Conservation (phyloP, 1,140 invertebrate species). For the Drosophila obscura region DNA sequence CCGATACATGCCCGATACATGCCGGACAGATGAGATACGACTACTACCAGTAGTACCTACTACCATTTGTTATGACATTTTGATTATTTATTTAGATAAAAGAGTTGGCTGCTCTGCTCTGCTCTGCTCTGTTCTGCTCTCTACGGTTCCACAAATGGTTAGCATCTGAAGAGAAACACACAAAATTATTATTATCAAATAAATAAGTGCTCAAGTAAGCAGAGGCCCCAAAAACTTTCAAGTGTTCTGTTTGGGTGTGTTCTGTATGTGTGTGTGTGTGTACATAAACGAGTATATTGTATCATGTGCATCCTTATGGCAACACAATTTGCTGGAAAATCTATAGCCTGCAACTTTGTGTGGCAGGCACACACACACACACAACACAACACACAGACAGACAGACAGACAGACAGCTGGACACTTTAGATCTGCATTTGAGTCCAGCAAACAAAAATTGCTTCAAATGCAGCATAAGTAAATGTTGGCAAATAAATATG, state of each 20-base stretch:
- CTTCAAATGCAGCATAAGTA: constrained; percentile 76
- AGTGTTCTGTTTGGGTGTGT: constrained; percentile 21
- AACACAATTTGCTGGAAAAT: constrained; percentile 48
- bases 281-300: constrained; percentile 26
- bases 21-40: constrained; percentile 35
- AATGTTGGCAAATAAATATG: constrained; percentile 77
- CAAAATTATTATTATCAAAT: constrained; percentile 78
- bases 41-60: background rate
- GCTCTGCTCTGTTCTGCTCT: constrained; percentile 1
- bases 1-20: constrained; percentile 25
- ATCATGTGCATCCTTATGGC: constrained; percentile 52
- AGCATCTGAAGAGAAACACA: constrained; percentile 60
- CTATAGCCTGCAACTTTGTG: constrained; percentile 59
- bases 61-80: constrained; percentile 75
- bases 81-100: constrained; percentile 79
- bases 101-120: constrained; percentile 40
- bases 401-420: constrained; percentile 7
- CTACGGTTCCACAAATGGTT: constrained; percentile 57
- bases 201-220: constrained; percentile 64
- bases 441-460: constrained; percentile 66
- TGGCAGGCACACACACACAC: constrained; percentile 4
- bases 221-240: constrained; percentile 31
- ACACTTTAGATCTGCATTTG: constrained; percentile 53
- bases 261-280: constrained; percentile 30
- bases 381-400: background rate